These are phyloP conservation scores for Melanotaenia nigrans DNA, from an alignment of 2,797 vertebrate genomes.

Conservation along the genomic window DNA sequence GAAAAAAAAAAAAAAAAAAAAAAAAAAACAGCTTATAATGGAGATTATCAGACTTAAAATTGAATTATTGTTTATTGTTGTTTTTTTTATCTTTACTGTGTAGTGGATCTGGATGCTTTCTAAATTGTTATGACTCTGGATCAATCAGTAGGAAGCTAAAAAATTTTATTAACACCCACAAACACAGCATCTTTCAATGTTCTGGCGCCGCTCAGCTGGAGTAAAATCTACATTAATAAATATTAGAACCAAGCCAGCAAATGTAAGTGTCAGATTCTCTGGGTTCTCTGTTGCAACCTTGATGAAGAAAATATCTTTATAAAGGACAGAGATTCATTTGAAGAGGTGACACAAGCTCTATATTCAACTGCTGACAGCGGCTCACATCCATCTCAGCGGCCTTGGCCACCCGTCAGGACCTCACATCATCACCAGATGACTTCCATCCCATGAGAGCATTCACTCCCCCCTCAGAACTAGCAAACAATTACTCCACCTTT, in stretches of 20 bases:
- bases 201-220: background rate
- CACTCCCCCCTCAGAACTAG: constrained; percentile 14
- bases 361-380: constrained; percentile 59
- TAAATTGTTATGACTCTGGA: background rate
- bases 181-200: background rate
- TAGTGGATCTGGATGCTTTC: background rate
- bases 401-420: constrained; percentile 43
- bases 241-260: background rate
- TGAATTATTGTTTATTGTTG: background rate
- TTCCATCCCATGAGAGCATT: constrained; percentile 26
- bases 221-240: background rate
- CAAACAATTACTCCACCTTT: constrained; percentile 16
- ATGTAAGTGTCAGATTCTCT: background rate
- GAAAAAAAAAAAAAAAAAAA: background rate
- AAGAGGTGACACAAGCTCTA: constrained; percentile 34
- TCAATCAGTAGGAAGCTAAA: background rate
- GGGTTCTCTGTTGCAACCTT: background rate
- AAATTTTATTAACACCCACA: too few species aligned
- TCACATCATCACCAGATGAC: constrained; percentile 45
- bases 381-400: constrained; percentile 56
- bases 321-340: constrained; percentile 33
- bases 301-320: constrained; percentile 12
- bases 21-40: too few species aligned
- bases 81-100: background rate
- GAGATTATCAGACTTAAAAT: background rate